Conservation (phyloP, 2,797 vertebrate species). For the Mionectes olivaceus region DNA sequence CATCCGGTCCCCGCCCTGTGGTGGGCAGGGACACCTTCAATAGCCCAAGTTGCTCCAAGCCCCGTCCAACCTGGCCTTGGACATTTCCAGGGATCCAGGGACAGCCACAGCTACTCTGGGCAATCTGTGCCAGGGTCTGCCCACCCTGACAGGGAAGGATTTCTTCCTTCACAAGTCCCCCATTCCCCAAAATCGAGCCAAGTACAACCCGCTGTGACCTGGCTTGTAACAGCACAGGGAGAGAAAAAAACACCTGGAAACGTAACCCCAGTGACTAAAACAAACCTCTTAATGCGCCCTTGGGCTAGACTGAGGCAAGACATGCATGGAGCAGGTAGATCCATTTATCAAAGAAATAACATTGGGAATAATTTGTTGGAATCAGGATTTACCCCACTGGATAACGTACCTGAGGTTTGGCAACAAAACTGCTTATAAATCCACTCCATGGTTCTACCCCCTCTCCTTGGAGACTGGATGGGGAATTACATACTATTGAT, state of each 20-base stretch:
- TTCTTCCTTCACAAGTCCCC: not conserved
- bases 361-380: not conserved
- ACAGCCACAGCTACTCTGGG: not conserved
- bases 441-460: accelerated
- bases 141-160: not conserved
- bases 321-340: accelerated
- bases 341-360: not conserved
- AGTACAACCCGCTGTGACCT: accelerated
- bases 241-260: not conserved
- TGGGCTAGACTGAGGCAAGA: not conserved
- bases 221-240: not conserved
- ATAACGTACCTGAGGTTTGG: not conserved
- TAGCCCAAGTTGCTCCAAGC: accelerated
- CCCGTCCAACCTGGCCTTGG: accelerated
- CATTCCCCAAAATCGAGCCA: not conserved
- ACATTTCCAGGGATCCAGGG: not conserved
- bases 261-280: not conserved
- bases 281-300: not conserved
- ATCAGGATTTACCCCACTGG: not conserved
- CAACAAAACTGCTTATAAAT: not conserved
- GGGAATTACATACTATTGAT: not conserved
- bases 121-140: not conserved
- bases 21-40: not conserved
- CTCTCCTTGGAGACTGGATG: not conserved
- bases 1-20: not conserved